These are phyloP conservation scores for Xestia c-nigrum DNA, from an alignment of 2,888 invertebrate genomes.

Conservation along the genomic window DNA sequence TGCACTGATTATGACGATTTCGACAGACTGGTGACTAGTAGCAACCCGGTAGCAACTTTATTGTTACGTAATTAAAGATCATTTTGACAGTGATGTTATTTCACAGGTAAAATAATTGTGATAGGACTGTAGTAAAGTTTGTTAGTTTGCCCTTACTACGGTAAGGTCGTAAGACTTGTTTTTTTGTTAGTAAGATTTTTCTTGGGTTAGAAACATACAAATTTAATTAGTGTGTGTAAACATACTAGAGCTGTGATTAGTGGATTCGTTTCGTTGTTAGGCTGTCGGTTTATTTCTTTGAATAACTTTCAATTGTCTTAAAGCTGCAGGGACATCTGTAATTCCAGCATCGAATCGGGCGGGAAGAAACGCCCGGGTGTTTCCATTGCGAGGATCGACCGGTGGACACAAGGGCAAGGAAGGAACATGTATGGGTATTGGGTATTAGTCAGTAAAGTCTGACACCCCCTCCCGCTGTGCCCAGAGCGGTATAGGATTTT, in stretches of 20 bases:
- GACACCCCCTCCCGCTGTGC: too few relatives aligned
- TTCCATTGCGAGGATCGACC: too few relatives aligned
- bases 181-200: conserved; percentile 23
- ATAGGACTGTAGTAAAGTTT: conserved; percentile 73
- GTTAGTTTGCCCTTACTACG: conserved; percentile 41
- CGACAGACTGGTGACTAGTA: too few relatives aligned
- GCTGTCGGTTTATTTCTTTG: neutral
- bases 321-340: neutral
- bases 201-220: neutral
- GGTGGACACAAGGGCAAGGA: too few relatives aligned
- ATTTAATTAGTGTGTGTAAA: neutral
- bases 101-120: neutral
- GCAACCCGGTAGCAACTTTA: neutral
- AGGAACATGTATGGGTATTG: too few relatives aligned
- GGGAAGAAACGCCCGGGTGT: too few relatives aligned
- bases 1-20: neutral
- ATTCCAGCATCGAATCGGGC: too few relatives aligned
- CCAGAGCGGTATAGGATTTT: too few relatives aligned
- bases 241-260: neutral
- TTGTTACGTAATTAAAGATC: neutral
- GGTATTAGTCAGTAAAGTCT: too few relatives aligned
- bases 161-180: conserved; percentile 25
- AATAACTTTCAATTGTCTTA: neutral
- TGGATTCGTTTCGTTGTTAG: neutral
- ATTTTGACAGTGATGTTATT: neutral